These are phyloP conservation scores for Athalia cordata DNA, from an alignment of 2,888 invertebrate species.

Conservation along the genomic window DNA sequence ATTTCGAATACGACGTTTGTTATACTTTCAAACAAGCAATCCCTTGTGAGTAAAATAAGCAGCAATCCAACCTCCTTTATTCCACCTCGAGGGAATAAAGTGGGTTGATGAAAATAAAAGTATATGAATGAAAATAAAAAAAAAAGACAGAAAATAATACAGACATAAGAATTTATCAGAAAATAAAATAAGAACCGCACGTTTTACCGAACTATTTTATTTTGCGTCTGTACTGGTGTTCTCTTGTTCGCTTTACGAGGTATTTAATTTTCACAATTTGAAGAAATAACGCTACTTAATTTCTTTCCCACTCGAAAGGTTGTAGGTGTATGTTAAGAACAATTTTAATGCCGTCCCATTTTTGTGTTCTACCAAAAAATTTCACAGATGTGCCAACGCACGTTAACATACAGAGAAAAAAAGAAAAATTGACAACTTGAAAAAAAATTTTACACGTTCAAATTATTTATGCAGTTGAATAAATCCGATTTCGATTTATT, in stretches of 20 bases:
- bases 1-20: too few relatives aligned
- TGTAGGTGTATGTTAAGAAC: constrained; percentile 1
- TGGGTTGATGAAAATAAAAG: too few relatives aligned
- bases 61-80: not conserved
- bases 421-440: too few relatives aligned
- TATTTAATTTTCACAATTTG: constrained; percentile 35
- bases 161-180: too few relatives aligned
- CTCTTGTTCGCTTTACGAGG: constrained; percentile 28
- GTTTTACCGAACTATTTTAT: constrained; percentile 33
- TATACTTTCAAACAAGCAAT: too few relatives aligned
- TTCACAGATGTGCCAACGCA: too few relatives aligned
- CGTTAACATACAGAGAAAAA: too few relatives aligned
- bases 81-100: not conserved
- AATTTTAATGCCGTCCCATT: constrained; percentile 11
- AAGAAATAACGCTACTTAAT: constrained; percentile 12
- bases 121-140: constrained; percentile 6
- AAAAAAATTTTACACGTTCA: too few relatives aligned
- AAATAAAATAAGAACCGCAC: too few relatives aligned
- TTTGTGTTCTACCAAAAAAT: not conserved
- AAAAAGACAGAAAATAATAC: not conserved
- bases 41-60: too few relatives aligned
- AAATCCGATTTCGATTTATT: too few relatives aligned
- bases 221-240: constrained; percentile 23
- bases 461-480: too few relatives aligned
- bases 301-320: not conserved